These are phyloP conservation scores for Hippolais icterina DNA, from an alignment of 2,113 vertebrate species.

Conservation along the genomic window DNA sequence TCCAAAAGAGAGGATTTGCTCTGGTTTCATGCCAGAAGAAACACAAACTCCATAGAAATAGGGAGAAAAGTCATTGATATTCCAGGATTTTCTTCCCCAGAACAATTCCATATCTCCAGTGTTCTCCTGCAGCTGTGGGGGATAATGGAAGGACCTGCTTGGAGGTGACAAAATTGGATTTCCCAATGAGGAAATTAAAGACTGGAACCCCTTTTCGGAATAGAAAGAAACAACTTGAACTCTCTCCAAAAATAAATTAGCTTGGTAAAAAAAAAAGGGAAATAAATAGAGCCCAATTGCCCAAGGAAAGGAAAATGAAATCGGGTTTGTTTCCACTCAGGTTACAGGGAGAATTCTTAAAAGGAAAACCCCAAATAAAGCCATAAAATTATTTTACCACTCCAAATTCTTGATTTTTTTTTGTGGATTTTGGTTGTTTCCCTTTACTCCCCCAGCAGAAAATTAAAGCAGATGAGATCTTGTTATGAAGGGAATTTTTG, in stretches of 20 bases:
- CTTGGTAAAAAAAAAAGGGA: neutral
- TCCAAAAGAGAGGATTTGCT: neutral
- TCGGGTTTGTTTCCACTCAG: neutral
- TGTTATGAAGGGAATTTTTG: neutral
- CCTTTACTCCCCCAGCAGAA: neutral
- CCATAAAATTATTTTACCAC: neutral
- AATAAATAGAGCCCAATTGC: neutral
- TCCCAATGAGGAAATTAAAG: neutral
- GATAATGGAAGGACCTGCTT: neutral
- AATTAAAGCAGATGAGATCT: neutral
- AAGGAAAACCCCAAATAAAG: neutral
- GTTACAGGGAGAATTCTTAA: neutral
- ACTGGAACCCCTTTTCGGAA: neutral
- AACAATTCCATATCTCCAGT: neutral
- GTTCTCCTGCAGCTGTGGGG: neutral
- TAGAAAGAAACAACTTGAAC: neutral
- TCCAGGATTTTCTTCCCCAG: neutral
- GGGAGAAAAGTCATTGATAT: neutral
- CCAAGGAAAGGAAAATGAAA: neutral
- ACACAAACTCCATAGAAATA: neutral
- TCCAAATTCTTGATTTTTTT: neutral
- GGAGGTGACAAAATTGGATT: neutral
- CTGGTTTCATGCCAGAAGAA: neutral
- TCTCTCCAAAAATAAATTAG: neutral
- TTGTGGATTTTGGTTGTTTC: neutral